phyloP scores from a whole-genome alignment of 2,113 vertebrate species.

The Bambusicola thoracicus region DNA sequence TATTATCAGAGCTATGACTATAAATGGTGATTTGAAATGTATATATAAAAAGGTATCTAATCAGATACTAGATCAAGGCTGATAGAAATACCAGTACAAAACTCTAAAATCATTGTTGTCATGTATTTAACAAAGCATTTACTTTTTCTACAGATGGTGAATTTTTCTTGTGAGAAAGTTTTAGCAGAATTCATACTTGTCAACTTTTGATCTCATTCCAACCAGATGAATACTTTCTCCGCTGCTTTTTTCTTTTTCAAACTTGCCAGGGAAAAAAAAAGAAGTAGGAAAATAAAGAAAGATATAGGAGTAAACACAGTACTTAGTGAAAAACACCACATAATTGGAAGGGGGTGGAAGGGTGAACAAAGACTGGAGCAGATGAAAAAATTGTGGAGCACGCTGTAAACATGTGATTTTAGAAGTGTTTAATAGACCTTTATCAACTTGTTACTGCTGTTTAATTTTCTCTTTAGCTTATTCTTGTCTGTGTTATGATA shows the following conservation, averaged over 20 bases:
- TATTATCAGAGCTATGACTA: neutral
- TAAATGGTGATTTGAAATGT: neutral
- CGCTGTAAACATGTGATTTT: neutral
- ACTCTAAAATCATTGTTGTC: neutral
- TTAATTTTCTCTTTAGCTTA: neutral
- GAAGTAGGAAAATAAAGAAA: neutral
- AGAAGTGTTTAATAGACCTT: neutral
- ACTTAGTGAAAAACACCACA: neutral
- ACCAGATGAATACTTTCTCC: neutral
- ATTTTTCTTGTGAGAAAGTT: neutral
- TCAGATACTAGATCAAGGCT: neutral
- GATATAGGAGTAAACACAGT: neutral
- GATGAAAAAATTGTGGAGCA: neutral
- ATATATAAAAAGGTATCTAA: neutral
- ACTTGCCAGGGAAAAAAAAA: neutral
- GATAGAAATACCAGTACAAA: neutral
- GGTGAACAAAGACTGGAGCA: neutral
- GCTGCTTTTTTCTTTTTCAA: neutral
- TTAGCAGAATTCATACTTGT: neutral
- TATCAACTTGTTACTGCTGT: neutral
- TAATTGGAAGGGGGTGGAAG: neutral
- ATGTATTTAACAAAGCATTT: neutral
- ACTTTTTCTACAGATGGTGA: neutral
- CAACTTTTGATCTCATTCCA: neutral
- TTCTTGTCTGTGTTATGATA: neutral